These are phyloP conservation scores for Pantherophis vulpinus DNA, from an alignment of 2,797 vertebrate genomes.

Conservation along the genomic window DNA sequence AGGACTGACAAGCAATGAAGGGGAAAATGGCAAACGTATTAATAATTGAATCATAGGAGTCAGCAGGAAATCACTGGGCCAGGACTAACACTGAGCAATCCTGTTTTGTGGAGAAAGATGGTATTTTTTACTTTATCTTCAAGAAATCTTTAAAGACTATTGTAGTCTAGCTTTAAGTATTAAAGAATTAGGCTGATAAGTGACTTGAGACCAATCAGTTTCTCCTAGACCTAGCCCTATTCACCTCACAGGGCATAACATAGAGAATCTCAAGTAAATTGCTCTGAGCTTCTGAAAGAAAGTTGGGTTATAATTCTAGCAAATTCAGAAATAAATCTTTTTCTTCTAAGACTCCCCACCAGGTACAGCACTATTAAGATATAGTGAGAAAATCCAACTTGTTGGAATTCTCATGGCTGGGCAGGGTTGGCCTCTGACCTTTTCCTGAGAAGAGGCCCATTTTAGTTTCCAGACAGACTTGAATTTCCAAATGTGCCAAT, in stretches of 20 bases:
- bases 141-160: not conserved
- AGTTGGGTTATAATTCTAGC: not conserved
- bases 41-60: not conserved
- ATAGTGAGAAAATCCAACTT: not conserved
- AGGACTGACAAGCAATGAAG: not conserved
- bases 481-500: not conserved
- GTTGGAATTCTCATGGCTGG: not conserved
- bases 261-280: not conserved
- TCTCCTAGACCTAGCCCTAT: not conserved
- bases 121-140: not conserved
- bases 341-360: not conserved
- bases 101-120: not conserved
- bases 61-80: not conserved
- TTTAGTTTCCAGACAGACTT: not conserved
- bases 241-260: not conserved
- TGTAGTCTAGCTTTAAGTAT: not conserved
- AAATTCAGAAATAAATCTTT: not conserved
- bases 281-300: not conserved
- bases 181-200: not conserved
- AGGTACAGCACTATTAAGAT: not conserved
- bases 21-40: not conserved
- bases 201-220: not conserved
- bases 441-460: not conserved
- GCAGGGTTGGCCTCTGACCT: not conserved
- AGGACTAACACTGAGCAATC: not conserved